Evolutionary conservation across 2,797 vertebrate species (phyloP), one percentile per base, ranked within the genome.

Genomic region (Manis javanica): DNA sequence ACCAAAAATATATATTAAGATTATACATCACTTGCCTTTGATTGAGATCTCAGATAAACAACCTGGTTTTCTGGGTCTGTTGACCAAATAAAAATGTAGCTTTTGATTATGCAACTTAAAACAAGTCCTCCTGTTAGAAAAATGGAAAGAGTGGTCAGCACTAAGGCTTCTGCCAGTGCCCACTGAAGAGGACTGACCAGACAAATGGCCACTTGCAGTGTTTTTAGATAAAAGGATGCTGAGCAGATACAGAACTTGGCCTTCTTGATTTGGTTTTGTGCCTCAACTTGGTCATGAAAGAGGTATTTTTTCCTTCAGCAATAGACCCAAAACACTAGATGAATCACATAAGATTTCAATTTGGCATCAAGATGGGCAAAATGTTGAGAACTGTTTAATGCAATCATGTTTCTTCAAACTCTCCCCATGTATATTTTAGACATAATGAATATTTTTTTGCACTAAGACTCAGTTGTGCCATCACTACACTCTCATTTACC

Each of bases 401-500:
- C 15, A 68, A 87, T 61, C 31, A 57, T 39, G 7, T 68, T 96
- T 64, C 31, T 64, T 53, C 31, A 63, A 91, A 79, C 13, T 51
- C 37, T 77, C 39, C 8, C 14, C 42, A 37, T 74, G 16, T 55
- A 84, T 96, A 93, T 79, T 92, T 93, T 90, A 90, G 55, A 85
- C 72, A 75, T 26, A 79, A 26, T 82, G 82, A 92, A 26, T 55
- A 51, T n/a, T 92, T 96, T 68, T 84, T 39, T 75, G n/a, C 61
- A 31, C 49, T 86, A 42, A 86, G 42, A 86, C 82, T 86, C 34
- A 68, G 12, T 85, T 93, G 37, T 91, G n/a, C 13, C 66, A 74
- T 95, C 82, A 91, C 68, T 81, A 94, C 15, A 77, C 59, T 88
- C 51, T 90, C 92, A 96, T 96, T 96, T 96, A 92, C 37, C 79